These are phyloP conservation scores for Linhomoeus sp. DNA, from an alignment of 2,888 invertebrate genomes.

Conservation along the genomic window DNA sequence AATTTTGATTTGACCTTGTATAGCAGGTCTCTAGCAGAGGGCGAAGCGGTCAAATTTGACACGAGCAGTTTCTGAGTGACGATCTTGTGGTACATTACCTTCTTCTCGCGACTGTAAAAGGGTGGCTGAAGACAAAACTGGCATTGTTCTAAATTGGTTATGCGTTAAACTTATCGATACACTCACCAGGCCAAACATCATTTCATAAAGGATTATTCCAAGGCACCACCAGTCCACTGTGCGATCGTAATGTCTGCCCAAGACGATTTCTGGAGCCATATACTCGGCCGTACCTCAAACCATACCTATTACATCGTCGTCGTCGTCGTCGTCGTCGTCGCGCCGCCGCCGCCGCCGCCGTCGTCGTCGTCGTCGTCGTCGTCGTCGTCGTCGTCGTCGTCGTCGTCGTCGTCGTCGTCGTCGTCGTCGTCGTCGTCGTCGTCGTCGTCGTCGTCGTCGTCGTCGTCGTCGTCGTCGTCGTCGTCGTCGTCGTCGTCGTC, in stretches of 20 bases:
- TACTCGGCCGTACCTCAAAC: constrained; percentile 26
- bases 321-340: too few relatives aligned
- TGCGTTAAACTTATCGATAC: not conserved
- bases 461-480: too few relatives aligned
- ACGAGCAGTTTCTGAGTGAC: constrained; percentile 38
- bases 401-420: too few relatives aligned
- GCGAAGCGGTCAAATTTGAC: constrained; percentile 31
- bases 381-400: too few relatives aligned
- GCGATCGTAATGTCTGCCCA: constrained; percentile 39
- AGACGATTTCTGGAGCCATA: constrained; percentile 41
- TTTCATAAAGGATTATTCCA: constrained; percentile 42
- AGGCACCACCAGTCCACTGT: constrained; percentile 47
- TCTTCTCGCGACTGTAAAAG: constrained; percentile 41
- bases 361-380: too few relatives aligned
- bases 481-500: too few relatives aligned
- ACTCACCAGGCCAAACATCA: constrained; percentile 41
- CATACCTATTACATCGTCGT: too few relatives aligned
- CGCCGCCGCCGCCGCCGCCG: too few relatives aligned
- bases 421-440: too few relatives aligned
- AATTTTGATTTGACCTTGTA: constrained; percentile 26
- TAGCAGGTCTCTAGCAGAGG: constrained; percentile 32
- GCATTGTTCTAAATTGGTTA: not conserved
- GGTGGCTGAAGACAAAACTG: constrained; percentile 41
- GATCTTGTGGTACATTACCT: constrained; percentile 43
- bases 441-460: too few relatives aligned